Percentiles rank a stretch among this genome's conserved stretches.
phyloP scores from a whole-genome alignment of 2,113 vertebrate genomes.

The Forbesichthys agassizii region DNA sequence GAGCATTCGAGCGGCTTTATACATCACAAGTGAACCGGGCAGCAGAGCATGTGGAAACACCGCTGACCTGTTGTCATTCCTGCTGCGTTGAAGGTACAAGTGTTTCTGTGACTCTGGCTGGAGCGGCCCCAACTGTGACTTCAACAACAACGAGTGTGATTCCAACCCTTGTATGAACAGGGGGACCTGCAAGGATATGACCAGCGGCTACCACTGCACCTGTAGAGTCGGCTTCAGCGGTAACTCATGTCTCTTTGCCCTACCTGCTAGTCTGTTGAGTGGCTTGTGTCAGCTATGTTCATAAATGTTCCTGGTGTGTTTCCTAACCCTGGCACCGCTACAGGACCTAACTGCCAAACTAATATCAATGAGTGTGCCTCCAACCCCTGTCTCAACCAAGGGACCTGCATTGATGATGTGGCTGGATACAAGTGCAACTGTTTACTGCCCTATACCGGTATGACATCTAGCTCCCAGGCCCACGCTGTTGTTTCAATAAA shows the following conservation, averaged over 20 bases:
- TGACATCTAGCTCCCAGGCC: constrained; percentile 1
- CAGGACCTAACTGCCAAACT: constrained; percentile 96
- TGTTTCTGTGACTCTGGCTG: constrained; percentile 91
- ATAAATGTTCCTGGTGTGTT: constrained; percentile 40
- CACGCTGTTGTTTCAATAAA: no score
- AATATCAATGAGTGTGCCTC: constrained; percentile 98
- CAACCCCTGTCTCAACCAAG: constrained; percentile 96
- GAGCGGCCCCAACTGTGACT: constrained; percentile 88
- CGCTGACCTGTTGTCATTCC: background rate
- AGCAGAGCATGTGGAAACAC: background rate
- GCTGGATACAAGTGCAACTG: constrained; percentile 97
- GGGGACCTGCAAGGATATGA: constrained; percentile 95
- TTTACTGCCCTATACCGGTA: constrained; percentile 92
- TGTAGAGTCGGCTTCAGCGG: constrained; percentile 93
- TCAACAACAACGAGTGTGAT: constrained; percentile 91
- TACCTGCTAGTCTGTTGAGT: background rate
- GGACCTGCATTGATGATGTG: constrained; percentile 92
- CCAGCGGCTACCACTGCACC: constrained; percentile 91
- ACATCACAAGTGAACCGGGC: no score
- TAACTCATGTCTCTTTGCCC: constrained; percentile 30
- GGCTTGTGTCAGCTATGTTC: background rate
- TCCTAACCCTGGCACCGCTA: constrained; percentile 41
- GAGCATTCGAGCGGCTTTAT: constrained; percentile 26
- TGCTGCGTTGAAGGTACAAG: constrained; percentile 76
- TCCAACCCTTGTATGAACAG: constrained; percentile 88